Evolutionary conservation across 1,140 invertebrate species (phyloP).

Genomic region (Euura saliciscinereae): DNA sequence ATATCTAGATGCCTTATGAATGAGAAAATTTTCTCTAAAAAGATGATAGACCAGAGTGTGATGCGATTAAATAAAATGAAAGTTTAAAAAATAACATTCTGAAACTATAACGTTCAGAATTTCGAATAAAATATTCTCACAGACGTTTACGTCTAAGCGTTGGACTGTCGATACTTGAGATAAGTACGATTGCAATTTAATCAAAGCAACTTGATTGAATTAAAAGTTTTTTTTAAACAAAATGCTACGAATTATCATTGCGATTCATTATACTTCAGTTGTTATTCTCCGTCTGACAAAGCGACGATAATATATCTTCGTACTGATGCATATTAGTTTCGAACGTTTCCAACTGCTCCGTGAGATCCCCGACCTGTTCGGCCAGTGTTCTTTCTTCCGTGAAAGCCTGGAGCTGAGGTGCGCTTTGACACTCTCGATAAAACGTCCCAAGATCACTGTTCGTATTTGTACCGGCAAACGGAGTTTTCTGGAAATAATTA

Average conservation of each 20-base stretch:
- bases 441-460: constrained; percentile 75
- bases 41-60: too few relatives aligned
- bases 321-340: constrained; percentile 77
- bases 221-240: not conserved
- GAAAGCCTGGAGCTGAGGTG: constrained; percentile 72
- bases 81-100: too few relatives aligned
- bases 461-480: constrained; percentile 64
- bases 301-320: constrained; percentile 71
- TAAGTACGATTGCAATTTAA: not conserved
- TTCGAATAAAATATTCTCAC: not conserved
- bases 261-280: constrained; percentile 43
- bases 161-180: not conserved
- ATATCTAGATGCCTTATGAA: too few relatives aligned
- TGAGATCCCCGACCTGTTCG: constrained; percentile 72
- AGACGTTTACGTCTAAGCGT: not conserved
- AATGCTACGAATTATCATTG: not conserved
- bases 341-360: constrained; percentile 75
- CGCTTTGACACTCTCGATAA: constrained; percentile 79
- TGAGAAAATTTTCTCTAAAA: too few relatives aligned
- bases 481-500: constrained; percentile 62
- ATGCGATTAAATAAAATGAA: too few relatives aligned
- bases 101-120: not conserved
- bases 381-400: constrained; percentile 64
- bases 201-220: not conserved
- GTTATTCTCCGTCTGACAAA: constrained; percentile 65